Evolutionary conservation across 2,797 vertebrate genomes (phyloP).

Genomic region (Caiman crocodilus): DNA sequence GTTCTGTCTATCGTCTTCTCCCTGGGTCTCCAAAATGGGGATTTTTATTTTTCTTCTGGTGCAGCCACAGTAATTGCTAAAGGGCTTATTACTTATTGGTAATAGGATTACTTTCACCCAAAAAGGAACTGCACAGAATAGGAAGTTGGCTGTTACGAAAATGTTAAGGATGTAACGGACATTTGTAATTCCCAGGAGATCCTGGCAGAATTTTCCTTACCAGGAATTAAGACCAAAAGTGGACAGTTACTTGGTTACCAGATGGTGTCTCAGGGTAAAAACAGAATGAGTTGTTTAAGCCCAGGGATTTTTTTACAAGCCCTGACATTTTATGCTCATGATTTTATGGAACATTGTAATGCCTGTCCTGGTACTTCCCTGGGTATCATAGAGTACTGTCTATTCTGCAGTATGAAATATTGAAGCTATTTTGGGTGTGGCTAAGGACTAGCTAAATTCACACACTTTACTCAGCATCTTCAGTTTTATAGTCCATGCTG

Average conservation of each 20-base stretch:
- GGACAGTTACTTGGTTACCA: not conserved
- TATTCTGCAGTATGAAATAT: too few relatives aligned
- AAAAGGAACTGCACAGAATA: not conserved
- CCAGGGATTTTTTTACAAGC: not conserved
- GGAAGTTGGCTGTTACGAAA: not conserved
- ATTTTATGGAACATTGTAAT: not conserved
- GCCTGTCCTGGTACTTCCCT: not conserved
- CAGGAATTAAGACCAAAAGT: not conserved
- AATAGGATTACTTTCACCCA: not conserved
- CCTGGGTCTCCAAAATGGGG: not conserved
- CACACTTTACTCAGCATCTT: not conserved
- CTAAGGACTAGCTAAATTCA: not conserved
- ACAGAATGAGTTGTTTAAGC: not conserved
- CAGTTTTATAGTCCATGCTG: not conserved
- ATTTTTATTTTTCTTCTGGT: not conserved
- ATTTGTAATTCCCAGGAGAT: not conserved
- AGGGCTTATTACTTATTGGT: not conserved
- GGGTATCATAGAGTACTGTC: not conserved
- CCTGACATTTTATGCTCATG: not conserved
- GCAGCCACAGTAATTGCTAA: not conserved
- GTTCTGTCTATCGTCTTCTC: not conserved
- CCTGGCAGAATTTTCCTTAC: not conserved
- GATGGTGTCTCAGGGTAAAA: not conserved
- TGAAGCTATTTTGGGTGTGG: too few relatives aligned
- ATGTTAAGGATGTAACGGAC: not conserved